These are phyloP conservation scores for Misgurnus mizolepis DNA, from an alignment of 2,113 vertebrate species.

Conservation along the genomic window DNA sequence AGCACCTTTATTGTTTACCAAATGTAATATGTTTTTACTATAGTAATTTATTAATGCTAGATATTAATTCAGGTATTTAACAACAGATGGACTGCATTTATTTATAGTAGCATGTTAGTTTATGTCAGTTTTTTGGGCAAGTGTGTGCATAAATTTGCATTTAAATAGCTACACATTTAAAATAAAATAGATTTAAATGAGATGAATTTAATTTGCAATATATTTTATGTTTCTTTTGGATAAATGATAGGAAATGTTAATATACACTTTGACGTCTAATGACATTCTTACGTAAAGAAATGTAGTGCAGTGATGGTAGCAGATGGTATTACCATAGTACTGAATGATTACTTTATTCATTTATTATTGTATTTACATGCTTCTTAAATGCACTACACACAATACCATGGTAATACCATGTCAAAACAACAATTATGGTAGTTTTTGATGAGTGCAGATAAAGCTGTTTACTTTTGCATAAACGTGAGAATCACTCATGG, in stretches of 20 bases:
- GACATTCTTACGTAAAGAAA: not conserved
- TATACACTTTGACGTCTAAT: no score
- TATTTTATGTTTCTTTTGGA: no score
- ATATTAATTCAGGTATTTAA: not conserved
- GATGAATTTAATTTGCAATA: no score
- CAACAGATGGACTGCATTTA: not conserved
- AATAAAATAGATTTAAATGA: no score
- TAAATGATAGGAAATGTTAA: no score
- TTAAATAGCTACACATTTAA: no score
- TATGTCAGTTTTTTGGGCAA: not conserved
- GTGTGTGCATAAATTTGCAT: no score
- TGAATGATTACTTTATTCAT: not conserved
- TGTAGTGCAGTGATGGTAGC: not conserved
- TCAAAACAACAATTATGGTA: not conserved
- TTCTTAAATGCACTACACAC: not conserved
- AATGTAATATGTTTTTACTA: not conserved
- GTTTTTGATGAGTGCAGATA: not conserved
- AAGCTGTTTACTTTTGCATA: not conserved
- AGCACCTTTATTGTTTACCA: not conserved
- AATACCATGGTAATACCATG: not conserved
- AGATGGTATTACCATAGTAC: not conserved
- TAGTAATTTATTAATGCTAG: conserved; percentile 2
- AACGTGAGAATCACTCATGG: not conserved
- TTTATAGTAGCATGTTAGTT: not conserved
- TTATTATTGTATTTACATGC: not conserved